These are phyloP conservation scores for Tipula vernalis DNA, from an alignment of 2,888 invertebrate species.

Conservation along the genomic window DNA sequence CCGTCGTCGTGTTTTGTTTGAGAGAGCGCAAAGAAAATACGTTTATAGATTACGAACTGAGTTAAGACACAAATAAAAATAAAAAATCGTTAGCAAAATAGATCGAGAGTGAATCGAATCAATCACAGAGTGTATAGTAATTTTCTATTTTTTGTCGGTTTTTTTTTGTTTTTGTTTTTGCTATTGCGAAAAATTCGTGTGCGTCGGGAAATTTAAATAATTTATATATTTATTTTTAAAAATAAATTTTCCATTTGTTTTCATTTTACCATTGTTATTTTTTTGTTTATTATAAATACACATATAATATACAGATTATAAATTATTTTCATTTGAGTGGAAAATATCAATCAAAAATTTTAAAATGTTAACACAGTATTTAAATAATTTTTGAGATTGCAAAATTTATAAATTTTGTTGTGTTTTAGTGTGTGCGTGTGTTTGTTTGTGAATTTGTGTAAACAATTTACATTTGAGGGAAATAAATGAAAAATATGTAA, in stretches of 20 bases:
- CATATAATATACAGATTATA: background rate
- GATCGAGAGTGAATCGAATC: slow-evolving; percentile 4
- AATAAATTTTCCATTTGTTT: background rate
- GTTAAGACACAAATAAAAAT: background rate
- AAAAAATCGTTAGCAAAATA: background rate
- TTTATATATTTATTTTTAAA: background rate
- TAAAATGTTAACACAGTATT: background rate
- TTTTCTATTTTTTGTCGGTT: background rate
- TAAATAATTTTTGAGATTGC: background rate
- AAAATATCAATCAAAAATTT: background rate
- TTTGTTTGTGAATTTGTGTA: background rate
- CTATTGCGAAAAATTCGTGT: background rate
- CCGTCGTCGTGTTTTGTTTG: slow-evolving; percentile 9
- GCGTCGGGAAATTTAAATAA: background rate
- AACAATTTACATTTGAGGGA: background rate
- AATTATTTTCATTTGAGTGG: background rate
- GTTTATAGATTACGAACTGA: background rate
- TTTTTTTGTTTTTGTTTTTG: background rate
- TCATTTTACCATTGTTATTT: background rate
- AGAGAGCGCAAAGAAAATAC: background rate
- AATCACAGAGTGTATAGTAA: slow-evolving; percentile 4
- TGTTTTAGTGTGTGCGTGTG: background rate
- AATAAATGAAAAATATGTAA: background rate
- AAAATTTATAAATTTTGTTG: background rate
- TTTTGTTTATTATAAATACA: background rate